Percentiles rank a stretch among this genome's conserved stretches.
Evolutionary conservation across 2,113 vertebrate genomes (phyloP).

Genomic region (Platanista minor): DNA sequence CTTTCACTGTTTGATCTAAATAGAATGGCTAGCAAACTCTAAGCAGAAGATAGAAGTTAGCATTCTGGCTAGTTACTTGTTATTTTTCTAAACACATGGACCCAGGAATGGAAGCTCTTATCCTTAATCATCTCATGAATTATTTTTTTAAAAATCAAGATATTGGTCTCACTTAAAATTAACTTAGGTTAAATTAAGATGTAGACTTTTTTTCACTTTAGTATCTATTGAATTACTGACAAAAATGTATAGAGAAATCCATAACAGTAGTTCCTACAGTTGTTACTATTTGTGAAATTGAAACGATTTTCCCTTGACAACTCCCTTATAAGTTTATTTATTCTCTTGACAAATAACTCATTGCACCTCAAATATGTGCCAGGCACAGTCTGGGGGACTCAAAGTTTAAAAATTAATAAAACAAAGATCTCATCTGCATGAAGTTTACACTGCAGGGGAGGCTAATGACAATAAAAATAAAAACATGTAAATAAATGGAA

Average conservation of each 20-base stretch:
- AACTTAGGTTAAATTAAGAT: background rate
- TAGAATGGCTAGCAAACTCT: background rate
- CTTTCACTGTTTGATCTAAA: background rate
- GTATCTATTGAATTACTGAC: background rate
- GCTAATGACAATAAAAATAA: background rate
- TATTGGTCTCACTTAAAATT: background rate
- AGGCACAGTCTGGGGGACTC: background rate
- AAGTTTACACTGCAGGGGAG: background rate
- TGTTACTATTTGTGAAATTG: background rate
- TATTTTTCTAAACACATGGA: background rate
- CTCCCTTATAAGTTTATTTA: background rate
- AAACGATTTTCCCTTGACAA: background rate
- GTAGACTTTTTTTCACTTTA: background rate
- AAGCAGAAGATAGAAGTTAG: background rate
- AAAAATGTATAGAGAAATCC: background rate
- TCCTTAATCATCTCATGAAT: background rate
- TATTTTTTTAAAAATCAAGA: background rate
- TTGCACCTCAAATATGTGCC: background rate
- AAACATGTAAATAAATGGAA: background rate
- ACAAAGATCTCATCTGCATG: background rate
- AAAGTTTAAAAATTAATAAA: background rate
- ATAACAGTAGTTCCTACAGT: background rate
- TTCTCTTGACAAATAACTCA: background rate
- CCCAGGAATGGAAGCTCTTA: background rate
- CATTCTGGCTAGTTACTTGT: background rate